phyloP scores from a whole-genome alignment of 2,113 vertebrate genomes.

The Antennarius striatus region DNA sequence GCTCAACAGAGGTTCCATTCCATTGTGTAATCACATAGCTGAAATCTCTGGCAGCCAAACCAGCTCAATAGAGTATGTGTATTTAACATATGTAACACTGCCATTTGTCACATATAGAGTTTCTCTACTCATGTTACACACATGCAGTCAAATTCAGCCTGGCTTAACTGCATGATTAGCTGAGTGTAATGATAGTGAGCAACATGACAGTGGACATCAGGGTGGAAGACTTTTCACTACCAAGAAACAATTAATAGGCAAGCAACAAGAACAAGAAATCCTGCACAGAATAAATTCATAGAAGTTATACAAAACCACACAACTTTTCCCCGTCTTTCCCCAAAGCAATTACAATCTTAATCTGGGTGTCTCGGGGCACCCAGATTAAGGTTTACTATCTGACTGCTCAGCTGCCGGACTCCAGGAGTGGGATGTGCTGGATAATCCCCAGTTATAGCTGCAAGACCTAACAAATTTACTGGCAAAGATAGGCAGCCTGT shows the following conservation, averaged over 20 bases:
- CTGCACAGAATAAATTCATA: not conserved
- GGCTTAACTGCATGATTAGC: not conserved
- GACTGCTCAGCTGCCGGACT: constrained; percentile 27
- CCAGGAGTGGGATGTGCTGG: constrained; percentile 4
- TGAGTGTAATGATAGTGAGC: not conserved
- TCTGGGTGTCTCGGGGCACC: not conserved
- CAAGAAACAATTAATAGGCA: not conserved
- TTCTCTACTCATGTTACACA: constrained; percentile 2
- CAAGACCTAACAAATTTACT: constrained; percentile 14
- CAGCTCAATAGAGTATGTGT: not conserved
- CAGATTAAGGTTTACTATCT: constrained; percentile 32
- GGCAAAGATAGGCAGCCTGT: not conserved
- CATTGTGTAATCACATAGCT: not conserved
- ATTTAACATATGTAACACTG: not conserved
- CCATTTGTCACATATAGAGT: not conserved
- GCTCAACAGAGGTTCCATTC: constrained; percentile 2
- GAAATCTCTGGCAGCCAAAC: not conserved
- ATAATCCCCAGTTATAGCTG: constrained; percentile 24
- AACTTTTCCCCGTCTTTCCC: too few relatives aligned
- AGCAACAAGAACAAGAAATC: not conserved
- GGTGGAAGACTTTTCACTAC: too few relatives aligned
- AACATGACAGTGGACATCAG: not conserved
- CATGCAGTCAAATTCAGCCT: not conserved
- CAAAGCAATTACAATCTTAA: constrained; percentile 2
- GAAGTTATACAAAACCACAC: not conserved